Conservation (phyloP, 2,888 invertebrate species). For the Ceriagrion tenellum region DNA sequence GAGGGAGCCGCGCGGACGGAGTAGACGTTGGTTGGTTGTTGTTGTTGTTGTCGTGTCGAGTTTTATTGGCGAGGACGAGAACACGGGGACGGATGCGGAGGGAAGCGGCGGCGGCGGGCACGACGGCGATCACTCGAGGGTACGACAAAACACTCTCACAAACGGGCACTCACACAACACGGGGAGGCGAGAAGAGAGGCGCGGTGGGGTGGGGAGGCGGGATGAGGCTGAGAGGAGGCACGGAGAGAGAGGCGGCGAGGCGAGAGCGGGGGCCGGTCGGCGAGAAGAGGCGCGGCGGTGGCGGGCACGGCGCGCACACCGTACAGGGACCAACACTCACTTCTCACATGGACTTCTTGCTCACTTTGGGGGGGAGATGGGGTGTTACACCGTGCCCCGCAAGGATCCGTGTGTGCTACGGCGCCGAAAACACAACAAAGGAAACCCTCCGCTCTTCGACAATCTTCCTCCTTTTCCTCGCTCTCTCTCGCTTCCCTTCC, state of each 20-base stretch:
- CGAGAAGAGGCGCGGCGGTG: too few species aligned
- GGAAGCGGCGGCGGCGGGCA: background rate
- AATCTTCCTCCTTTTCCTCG: background rate
- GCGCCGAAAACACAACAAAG: background rate
- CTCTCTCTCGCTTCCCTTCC: conserved; percentile 33
- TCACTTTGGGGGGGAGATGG: too few species aligned
- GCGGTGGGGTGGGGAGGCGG: background rate
- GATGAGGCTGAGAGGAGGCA: background rate
- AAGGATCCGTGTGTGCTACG: background rate
- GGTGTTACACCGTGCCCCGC: background rate
- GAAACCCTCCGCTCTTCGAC: background rate
- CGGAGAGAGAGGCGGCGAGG: background rate
- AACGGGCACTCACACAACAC: too few species aligned
- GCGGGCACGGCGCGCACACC: too few species aligned
- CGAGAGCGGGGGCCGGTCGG: too few species aligned
- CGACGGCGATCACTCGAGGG: background rate
- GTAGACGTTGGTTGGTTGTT: background rate
- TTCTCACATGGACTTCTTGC: too few species aligned
- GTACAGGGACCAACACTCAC: too few species aligned
- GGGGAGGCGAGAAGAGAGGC: background rate
- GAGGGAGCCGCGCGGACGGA: conserved; percentile 8
- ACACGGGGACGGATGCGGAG: background rate
- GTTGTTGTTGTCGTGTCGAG: background rate
- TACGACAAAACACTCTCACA: too few species aligned
- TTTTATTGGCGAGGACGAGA: background rate